Evolutionary conservation across 2,113 vertebrate species (phyloP), one percentile per base, ranked within the genome.

Genomic region (Holacanthus passer): DNA sequence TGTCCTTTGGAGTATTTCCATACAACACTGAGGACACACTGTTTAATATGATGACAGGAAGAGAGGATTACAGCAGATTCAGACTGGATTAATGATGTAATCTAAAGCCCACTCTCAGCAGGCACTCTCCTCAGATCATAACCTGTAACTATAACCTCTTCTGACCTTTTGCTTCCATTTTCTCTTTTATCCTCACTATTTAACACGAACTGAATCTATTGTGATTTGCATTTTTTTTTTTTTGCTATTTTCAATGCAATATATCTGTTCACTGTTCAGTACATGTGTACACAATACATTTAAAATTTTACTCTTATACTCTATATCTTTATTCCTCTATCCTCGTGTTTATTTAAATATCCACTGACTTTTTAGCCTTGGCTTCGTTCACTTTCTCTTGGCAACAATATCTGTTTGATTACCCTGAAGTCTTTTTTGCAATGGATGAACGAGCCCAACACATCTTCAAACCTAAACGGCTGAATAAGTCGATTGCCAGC

Each of bases 31-130:
- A 63, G 37, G n/a, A 73, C 10, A 5, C 56, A 29, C 24, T 22
- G 4, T 20, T 20, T 35, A 55, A 45, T 52, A 56, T 32, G 29
- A 64, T 56, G 20, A 53, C 31, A 47, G 35, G 48, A 48, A 60
- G n/a, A 39, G 58, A 75, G 70, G 72, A 83, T 87, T 83, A 79
- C 27, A 65, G n/a, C 41, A 32, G 66, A 76, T 43, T 80, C 31
- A 80, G 53, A 58, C 17, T n/a, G 72, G 81, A 87, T 83, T 83
- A 80, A 73, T 77, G 41, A 50, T 72, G 59, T 75, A 37, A 71
- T 53, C 41, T 79, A 60, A 76, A 80, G 9, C 59, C 32, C 39
- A 70, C 65, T 59, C 65, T 66, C 43, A 59, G 52, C 62, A 13
- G 59, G 67, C 19, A 62, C 37, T 62, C 35, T 47, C 50, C 29